Base-by-base conservation (phyloP, 2,888 invertebrate species). In the Halocaridina rubra region DNA sequence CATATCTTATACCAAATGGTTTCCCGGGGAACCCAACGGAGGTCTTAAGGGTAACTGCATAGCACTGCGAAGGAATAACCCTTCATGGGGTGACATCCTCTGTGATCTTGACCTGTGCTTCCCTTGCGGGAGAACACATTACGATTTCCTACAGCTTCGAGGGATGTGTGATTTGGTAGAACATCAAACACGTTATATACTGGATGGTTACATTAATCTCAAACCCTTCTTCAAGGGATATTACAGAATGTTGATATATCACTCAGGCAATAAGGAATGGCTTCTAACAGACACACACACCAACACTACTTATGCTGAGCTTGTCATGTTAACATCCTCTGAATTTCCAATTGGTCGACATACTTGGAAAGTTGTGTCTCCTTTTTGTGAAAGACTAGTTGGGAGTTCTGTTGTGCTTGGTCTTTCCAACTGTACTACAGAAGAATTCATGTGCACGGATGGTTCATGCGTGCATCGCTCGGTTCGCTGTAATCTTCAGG, bases 201-300 rank as follows among this genome's bases (percentile, higher is more conserved):
- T 82, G 33, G 76, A 82, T 33, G 81, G 81, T n/a, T 82, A 82
- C 69, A 39, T 82, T 30, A 82, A 77, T 59, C 24, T 19, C 10
- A 39, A 53, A 0, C 81, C 77, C 8, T 82, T 71, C 59, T 82
- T 82, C 69, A 57, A 71, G 30, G 81, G 81, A n/a, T 82, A 77
- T 39, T 82, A 77, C 69, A 71, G 29, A 5, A 16, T 53, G 46
- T 22, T 80, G n/a, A 80, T 80, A 22, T 59, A 72, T 19, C 33
- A 61, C 30, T 80, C 80, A 19, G 71, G 53, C 16, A 19, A 72
- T 7, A 24, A 33, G 19, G 22, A 53, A 3, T 80, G 80, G 80
- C 24, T 74, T 29, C 72, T 80, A 5, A 53, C n/a, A 2, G 53
- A 72, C 32, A 59, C 72, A 2, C n/a, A 22, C 24, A 33, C 3